Percentiles rank a stretch among this genome's conserved stretches.
phyloP scores from a whole-genome alignment of 2,797 vertebrate species.

The Dromococcyx pavoninus region DNA sequence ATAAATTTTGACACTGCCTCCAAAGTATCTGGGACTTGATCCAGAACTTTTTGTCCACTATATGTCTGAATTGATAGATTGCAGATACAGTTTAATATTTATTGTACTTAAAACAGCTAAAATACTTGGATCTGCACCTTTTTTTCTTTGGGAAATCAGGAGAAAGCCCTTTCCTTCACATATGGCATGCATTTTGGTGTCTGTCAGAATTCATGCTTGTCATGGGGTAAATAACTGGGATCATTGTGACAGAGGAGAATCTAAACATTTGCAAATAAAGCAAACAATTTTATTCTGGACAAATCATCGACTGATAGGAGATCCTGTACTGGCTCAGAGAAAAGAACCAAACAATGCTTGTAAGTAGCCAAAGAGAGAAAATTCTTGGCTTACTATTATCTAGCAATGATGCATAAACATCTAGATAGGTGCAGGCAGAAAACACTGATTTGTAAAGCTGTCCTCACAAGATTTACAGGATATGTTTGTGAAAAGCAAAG shows the following conservation, averaged over 20 bases:
- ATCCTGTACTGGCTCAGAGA: background rate
- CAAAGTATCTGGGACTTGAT: background rate
- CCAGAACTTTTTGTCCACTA: background rate
- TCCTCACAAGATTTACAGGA: constrained; percentile 8
- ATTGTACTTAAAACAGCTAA: background rate
- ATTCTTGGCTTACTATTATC: background rate
- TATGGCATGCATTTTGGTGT: background rate
- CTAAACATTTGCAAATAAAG: background rate
- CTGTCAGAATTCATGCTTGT: background rate
- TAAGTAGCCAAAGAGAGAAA: background rate
- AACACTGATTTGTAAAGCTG: background rate
- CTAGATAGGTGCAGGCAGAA: background rate
- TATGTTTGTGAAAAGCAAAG: constrained; percentile 18
- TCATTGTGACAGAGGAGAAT: background rate
- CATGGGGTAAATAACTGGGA: background rate
- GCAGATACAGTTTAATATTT: background rate
- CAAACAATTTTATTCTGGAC: background rate
- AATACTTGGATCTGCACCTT: background rate
- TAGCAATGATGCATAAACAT: background rate
- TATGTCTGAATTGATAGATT: background rate
- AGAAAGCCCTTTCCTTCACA: background rate
- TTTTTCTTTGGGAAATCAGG: background rate
- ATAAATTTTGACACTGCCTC: background rate
- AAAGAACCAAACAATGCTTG: background rate
- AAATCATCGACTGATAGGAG: background rate